These are phyloP conservation scores for Euleptes europaea DNA, from an alignment of 2,113 vertebrate genomes.

Conservation along the genomic window DNA sequence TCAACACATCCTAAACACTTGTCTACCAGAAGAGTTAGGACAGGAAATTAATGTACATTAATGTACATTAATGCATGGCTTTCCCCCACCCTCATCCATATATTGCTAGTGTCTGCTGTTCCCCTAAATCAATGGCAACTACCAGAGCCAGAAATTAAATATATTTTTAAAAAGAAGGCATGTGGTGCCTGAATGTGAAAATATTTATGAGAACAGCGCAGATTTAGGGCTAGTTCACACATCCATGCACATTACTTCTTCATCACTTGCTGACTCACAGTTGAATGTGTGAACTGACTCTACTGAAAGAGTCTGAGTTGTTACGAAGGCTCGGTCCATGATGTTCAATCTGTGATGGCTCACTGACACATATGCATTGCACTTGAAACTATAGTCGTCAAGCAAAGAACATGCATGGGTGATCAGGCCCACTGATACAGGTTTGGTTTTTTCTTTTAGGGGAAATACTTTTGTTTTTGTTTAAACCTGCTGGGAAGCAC, in stretches of 20 bases:
- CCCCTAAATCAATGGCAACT: not conserved
- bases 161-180: conserved; percentile 50
- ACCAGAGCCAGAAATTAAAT: conserved; percentile 25
- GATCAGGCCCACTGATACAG: not conserved
- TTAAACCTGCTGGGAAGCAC: conserved; percentile 66
- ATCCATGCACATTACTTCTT: not conserved
- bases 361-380: not conserved
- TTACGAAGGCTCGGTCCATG: not conserved
- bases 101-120: conserved; percentile 26
- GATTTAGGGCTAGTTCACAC: conserved; percentile 21
- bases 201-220: conserved; percentile 64
- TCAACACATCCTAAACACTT: not conserved
- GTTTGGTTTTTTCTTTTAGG: not conserved
- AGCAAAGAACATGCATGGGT: not conserved
- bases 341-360: not conserved
- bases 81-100: conserved; percentile 16
- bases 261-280: not conserved
- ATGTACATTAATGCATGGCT: conserved; percentile 38
- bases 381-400: not conserved
- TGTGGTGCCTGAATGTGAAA: conserved; percentile 42
- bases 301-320: not conserved
- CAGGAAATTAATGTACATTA: not conserved
- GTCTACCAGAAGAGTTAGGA: conserved; percentile 31
- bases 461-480: conserved; percentile 44
- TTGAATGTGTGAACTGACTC: not conserved